phyloP scores from a whole-genome alignment of 2,797 vertebrate genomes.

The Xenentodon cancila region DNA sequence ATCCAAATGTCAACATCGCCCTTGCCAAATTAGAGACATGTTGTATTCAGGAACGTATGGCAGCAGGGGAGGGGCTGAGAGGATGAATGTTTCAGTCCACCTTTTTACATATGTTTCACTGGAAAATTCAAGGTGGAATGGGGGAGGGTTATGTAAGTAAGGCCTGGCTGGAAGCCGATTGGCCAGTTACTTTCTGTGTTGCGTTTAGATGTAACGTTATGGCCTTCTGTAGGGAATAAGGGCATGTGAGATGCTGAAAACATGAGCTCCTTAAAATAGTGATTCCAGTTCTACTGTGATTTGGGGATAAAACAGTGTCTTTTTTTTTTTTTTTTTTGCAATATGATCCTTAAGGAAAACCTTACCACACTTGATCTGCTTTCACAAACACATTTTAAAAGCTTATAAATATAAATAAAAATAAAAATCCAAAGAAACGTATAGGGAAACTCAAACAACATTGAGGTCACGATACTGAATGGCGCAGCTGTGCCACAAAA shows the following conservation, averaged over 20 bases:
- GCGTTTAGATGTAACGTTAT: constrained; percentile 19
- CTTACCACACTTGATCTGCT: background rate
- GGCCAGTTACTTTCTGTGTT: constrained; percentile 12
- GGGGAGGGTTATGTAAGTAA: background rate
- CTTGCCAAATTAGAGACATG: constrained; percentile 59
- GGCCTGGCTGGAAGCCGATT: background rate
- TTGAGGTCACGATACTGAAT: too few species aligned
- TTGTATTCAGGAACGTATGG: constrained; percentile 40
- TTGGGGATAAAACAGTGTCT: background rate
- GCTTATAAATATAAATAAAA: too few species aligned
- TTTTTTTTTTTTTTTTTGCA: background rate
- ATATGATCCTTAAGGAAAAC: background rate
- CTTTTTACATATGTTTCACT: constrained; percentile 26
- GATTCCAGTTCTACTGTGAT: background rate
- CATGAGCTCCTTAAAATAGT: constrained; percentile 13
- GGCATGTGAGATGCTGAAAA: constrained; percentile 16
- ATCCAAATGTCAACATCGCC: constrained; percentile 66
- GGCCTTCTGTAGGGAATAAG: background rate
- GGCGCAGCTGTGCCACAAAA: too few species aligned
- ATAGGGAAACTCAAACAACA: too few species aligned
- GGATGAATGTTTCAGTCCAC: constrained; percentile 22
- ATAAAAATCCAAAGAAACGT: too few species aligned
- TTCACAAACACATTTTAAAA: too few species aligned
- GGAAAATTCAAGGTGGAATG: constrained; percentile 16
- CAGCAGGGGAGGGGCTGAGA: constrained; percentile 12